These are phyloP conservation scores for Onchidella celtica DNA, from an alignment of 2,888 invertebrate species.

Conservation along the genomic window DNA sequence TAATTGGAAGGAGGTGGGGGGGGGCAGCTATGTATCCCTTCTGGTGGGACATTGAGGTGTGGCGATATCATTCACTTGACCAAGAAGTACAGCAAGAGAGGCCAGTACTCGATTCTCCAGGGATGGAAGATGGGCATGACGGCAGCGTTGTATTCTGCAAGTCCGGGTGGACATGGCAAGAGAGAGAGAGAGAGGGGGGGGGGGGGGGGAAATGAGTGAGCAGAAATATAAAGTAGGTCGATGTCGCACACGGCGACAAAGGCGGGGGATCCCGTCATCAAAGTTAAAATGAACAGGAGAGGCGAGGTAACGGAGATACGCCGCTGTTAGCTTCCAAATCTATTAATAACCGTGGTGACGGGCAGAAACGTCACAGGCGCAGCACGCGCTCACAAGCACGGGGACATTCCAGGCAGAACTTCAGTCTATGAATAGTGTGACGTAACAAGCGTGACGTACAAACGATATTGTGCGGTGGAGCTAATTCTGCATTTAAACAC, in stretches of 20 bases:
- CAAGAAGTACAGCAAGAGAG: too few relatives aligned
- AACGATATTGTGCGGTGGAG: not conserved
- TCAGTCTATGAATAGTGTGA: not conserved
- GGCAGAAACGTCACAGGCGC: conserved; percentile 5
- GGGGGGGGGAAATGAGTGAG: not conserved
- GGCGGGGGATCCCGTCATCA: too few relatives aligned
- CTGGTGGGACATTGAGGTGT: too few relatives aligned
- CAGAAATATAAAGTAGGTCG: too few relatives aligned
- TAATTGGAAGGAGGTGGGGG: not conserved
- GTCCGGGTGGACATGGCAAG: too few relatives aligned
- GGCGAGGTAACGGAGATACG: not conserved
- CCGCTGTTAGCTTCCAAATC: not conserved
- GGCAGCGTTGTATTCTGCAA: too few relatives aligned
- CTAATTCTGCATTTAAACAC: not conserved
- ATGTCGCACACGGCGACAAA: too few relatives aligned
- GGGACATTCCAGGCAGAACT: conserved; percentile 1
- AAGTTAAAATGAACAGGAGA: too few relatives aligned
- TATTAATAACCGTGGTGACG: not conserved
- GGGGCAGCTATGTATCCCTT: not conserved
- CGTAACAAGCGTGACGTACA: conserved; percentile 1
- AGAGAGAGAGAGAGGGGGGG: not conserved
- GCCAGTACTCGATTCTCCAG: too few relatives aligned
- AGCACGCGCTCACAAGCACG: not conserved
- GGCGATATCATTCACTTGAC: too few relatives aligned
- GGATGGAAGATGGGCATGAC: too few relatives aligned